Evolutionary conservation across 2,888 invertebrate genomes (phyloP), one percentile per base, ranked within the genome.

Genomic region (Microchrysa polita): DNA sequence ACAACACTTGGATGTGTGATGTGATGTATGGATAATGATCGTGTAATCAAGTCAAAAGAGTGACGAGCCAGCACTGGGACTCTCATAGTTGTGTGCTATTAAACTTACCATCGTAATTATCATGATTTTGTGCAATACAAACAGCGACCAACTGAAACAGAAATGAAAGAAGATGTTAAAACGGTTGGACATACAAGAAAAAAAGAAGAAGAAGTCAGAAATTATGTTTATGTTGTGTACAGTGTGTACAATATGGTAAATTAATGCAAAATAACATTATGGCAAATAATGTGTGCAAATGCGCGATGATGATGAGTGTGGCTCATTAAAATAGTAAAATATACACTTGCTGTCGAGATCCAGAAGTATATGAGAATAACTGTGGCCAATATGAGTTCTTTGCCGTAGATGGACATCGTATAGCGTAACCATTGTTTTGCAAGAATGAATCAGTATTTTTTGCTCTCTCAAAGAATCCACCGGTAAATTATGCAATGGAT

Each of bases 31-130:
- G 27, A 18, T 65, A 48, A 48, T 65, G 48, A 48, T 65, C 65
- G 34, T 48, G 65, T 22, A 65, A 65, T 65, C 12, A 22, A 12
- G 48, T 22, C 20, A 48, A 18, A 22, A n/a, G n/a, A n/a, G n/a
- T n/a, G n/a, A n/a, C n/a, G n/a, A n/a, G n/a, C n/a, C n/a, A n/a
- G n/a, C n/a, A n/a, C n/a, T n/a, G 27, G 2, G 27, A 34, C 27
- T 34, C 27, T 34, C 27, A 7, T 2, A 5, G 27, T 34, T 7
- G 27, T 5, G 4, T 34, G n/a, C n/a, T 34, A 34, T 2, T 34
- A 14, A 27, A 53, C 67, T 69, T 40, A 69, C 69, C 69, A 22
- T 69, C 69, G 42, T 69, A 69, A 69, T 69, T 55, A 69, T 69
- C 69, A 18, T 69, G 57, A 57, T 34, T 55, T 20, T 69, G 69